These are phyloP conservation scores for Thera obeliscata DNA, from an alignment of 2,888 invertebrate genomes.

Conservation along the genomic window DNA sequence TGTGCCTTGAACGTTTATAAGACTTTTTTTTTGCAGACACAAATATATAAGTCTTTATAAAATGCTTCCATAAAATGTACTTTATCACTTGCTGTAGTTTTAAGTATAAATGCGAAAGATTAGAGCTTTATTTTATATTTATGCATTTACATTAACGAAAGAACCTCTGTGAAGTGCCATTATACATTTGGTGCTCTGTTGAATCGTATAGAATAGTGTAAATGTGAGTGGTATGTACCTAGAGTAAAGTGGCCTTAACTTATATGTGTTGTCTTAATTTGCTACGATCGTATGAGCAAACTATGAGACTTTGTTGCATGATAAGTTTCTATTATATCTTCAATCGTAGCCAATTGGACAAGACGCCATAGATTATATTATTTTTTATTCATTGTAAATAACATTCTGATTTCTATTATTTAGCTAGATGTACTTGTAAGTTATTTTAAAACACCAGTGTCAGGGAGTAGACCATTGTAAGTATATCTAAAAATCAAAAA, in stretches of 20 bases:
- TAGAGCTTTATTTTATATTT: slow-evolving; percentile 44
- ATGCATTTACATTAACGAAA: slow-evolving; percentile 32
- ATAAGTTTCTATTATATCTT: no score
- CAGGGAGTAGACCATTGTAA: slow-evolving; percentile 50
- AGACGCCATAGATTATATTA: slow-evolving; percentile 45
- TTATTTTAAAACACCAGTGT: slow-evolving; percentile 58
- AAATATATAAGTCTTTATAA: slow-evolving; percentile 11
- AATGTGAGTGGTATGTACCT: slow-evolving; percentile 1
- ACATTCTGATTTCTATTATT: slow-evolving; percentile 54
- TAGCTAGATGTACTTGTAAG: slow-evolving; percentile 46
- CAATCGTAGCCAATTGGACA: no score
- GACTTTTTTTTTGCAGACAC: not conserved
- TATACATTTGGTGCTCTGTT: slow-evolving; percentile 61
- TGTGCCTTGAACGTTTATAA: not conserved
- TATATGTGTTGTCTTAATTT: slow-evolving; percentile 27
- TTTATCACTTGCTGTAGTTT: slow-evolving; percentile 50
- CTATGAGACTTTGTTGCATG: no score
- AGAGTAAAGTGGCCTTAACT: slow-evolving; percentile 66
- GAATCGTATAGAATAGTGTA: slow-evolving; percentile 47
- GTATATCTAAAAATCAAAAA: slow-evolving; percentile 59
- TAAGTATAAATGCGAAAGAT: slow-evolving; percentile 46
- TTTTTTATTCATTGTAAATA: slow-evolving; percentile 73
- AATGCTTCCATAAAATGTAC: slow-evolving; percentile 49
- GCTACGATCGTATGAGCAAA: no score
- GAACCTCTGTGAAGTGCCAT: slow-evolving; percentile 51